phyloP scores from a whole-genome alignment of 2,888 invertebrate genomes.

The Drosophila mettleri region DNA sequence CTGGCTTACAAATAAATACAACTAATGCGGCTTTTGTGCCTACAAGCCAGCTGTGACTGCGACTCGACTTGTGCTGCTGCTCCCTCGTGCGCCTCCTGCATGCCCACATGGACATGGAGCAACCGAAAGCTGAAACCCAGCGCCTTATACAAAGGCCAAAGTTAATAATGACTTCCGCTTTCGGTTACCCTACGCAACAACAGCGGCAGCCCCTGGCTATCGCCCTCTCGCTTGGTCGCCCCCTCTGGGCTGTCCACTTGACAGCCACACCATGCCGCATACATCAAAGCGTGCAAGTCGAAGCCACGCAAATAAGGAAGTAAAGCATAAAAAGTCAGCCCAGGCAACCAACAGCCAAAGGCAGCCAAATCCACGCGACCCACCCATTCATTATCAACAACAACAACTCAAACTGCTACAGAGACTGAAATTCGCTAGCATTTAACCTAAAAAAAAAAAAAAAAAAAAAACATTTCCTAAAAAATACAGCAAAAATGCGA shows the following conservation, averaged over 20 bases:
- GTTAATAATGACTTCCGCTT: slow-evolving; percentile 80
- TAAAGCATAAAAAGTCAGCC: slow-evolving; percentile 75
- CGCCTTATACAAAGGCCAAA: slow-evolving; percentile 69
- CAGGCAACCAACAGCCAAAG: slow-evolving; percentile 43
- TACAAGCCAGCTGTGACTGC: slow-evolving; percentile 75
- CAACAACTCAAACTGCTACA: slow-evolving; percentile 33
- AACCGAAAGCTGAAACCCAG: slow-evolving; percentile 33
- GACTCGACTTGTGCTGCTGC: slow-evolving; percentile 21
- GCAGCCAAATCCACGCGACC: slow-evolving; percentile 41
- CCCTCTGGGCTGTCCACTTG: slow-evolving; percentile 63
- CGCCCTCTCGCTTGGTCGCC: not conserved
- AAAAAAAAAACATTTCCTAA: slow-evolving; percentile 27
- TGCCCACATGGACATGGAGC: slow-evolving; percentile 38
- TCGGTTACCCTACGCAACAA: slow-evolving; percentile 76
- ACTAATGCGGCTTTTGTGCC: slow-evolving; percentile 80
- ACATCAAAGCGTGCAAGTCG: slow-evolving; percentile 77
- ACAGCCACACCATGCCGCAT: slow-evolving; percentile 67
- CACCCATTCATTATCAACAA: slow-evolving; percentile 73
- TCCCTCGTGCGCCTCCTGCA: slow-evolving; percentile 10
- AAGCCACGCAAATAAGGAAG: slow-evolving; percentile 72
- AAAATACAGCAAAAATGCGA: slow-evolving; percentile 24
- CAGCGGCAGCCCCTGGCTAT: slow-evolving; percentile 7
- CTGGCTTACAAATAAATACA: slow-evolving; percentile 79
- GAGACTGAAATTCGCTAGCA: slow-evolving; percentile 66
- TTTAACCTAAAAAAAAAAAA: slow-evolving; percentile 56